Evolutionary conservation across 2,888 invertebrate genomes (phyloP).

Genomic region (Prostheceraeus crozeri): DNA sequence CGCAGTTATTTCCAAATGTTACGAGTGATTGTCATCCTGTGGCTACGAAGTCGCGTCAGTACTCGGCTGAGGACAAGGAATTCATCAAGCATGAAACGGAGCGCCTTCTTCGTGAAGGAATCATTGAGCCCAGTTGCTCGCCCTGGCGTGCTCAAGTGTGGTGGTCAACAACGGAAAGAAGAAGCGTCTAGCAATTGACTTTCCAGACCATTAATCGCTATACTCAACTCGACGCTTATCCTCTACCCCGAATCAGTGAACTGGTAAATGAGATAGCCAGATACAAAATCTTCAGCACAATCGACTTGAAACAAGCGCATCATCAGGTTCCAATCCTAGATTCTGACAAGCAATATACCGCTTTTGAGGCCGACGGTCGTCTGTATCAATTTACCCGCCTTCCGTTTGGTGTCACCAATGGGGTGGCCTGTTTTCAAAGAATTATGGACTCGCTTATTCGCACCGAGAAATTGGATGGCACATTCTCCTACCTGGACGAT

Average conservation of each 20-base stretch:
- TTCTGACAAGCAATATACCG: conserved; percentile 24
- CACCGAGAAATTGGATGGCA: conserved; percentile 20
- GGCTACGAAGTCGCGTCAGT: conserved; percentile 30
- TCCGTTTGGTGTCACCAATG: conserved; percentile 32
- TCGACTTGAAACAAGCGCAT: conserved; percentile 31
- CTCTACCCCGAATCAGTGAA: conserved; percentile 35
- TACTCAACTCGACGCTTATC: conserved; percentile 33
- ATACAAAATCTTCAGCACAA: conserved; percentile 18
- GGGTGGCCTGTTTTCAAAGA: conserved; percentile 29
- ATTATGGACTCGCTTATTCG: conserved; percentile 23
- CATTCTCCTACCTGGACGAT: conserved; percentile 20
- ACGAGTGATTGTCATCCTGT: conserved; percentile 29
- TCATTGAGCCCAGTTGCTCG: conserved; percentile 32
- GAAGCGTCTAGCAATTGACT: conserved; percentile 32
- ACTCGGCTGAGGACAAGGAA: conserved; percentile 3
- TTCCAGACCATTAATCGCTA: conserved; percentile 30
- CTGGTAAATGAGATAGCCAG: conserved; percentile 29
- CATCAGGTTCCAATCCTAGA: conserved; percentile 32
- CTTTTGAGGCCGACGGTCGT: conserved; percentile 29
- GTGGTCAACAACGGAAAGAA: conserved; percentile 20
- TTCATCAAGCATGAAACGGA: conserved; percentile 30
- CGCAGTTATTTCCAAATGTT: conserved; percentile 32
- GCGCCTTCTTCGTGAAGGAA: conserved; percentile 25
- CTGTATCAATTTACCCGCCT: conserved; percentile 28
- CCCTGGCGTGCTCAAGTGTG: conserved; percentile 35